phyloP scores from a whole-genome alignment of 2,888 invertebrate genomes.

The Drosophila suboccidentalis region DNA sequence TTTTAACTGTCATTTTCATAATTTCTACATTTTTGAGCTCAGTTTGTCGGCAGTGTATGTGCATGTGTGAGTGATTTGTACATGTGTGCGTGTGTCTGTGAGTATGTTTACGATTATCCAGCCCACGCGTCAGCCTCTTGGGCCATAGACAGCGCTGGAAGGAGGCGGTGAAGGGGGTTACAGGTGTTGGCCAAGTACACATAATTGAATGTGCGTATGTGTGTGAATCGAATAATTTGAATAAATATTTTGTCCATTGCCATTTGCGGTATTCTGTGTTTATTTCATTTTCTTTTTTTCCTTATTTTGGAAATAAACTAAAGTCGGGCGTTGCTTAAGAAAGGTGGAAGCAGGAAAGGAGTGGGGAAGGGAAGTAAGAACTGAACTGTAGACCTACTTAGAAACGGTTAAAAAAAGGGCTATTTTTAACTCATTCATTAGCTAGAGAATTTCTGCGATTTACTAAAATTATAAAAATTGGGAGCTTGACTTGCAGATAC shows the following conservation, averaged over 20 bases:
- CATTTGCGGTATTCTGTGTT: constrained; percentile 73
- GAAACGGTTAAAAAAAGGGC: constrained; percentile 2
- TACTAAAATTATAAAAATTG: neutral
- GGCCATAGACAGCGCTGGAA: neutral
- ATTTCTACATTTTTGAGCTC: constrained; percentile 81
- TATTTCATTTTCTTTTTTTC: constrained; percentile 9
- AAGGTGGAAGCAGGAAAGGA: neutral
- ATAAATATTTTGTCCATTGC: constrained; percentile 80
- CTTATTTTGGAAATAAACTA: constrained; percentile 57
- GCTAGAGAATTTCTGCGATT: neutral
- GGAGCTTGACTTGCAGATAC: neutral
- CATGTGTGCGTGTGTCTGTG: constrained; percentile 14
- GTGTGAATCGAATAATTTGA: constrained; percentile 75
- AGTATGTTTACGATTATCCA: constrained; percentile 66
- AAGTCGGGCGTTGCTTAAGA: constrained; percentile 24
- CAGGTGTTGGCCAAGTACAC: constrained; percentile 52
- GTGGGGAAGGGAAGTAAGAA: neutral
- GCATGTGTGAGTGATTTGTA: constrained; percentile 2
- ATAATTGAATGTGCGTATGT: constrained; percentile 35
- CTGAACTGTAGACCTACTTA: constrained; percentile 37
- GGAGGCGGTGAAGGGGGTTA: constrained; percentile 12
- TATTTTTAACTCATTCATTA: constrained; percentile 12
- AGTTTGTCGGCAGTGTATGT: constrained; percentile 49
- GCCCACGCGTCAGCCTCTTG: constrained; percentile 71
- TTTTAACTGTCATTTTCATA: constrained; percentile 82